phyloP scores from a whole-genome alignment of 1,140 invertebrate species.

The Pentalonia nigronervosa region DNA sequence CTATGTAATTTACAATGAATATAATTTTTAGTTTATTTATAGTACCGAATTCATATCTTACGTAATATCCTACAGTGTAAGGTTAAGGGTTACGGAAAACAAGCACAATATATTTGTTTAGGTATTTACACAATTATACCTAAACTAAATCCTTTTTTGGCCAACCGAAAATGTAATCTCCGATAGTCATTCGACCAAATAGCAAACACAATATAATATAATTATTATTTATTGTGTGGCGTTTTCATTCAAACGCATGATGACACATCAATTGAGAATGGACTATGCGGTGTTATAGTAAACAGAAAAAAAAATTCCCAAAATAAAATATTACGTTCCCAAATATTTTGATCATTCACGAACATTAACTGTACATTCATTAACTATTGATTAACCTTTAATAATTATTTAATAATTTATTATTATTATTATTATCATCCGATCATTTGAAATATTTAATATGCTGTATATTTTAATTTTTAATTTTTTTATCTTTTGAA shows the following conservation, averaged over 20 bases:
- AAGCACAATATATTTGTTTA: not conserved
- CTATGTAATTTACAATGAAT: not conserved
- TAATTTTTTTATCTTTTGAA: too few species aligned
- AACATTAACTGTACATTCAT: too few species aligned
- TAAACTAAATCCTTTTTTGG: not conserved
- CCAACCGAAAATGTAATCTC: not conserved
- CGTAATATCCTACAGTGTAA: not conserved
- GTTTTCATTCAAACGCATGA: not conserved
- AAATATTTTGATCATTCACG: too few species aligned
- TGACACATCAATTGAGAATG: not conserved
- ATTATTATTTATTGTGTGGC: not conserved
- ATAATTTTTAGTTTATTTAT: not conserved
- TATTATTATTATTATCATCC: too few species aligned
- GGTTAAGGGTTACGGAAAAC: not conserved
- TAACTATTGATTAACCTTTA: too few species aligned
- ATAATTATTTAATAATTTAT: too few species aligned
- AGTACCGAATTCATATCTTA: not conserved
- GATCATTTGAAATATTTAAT: too few species aligned
- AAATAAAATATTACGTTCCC: too few species aligned
- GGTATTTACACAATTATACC: not conserved
- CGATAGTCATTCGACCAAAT: not conserved
- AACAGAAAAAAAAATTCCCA: too few species aligned
- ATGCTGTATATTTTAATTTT: too few species aligned
- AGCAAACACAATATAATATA: not conserved
- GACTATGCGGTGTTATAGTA: not conserved